Percentiles rank a stretch among this genome's conserved stretches.
Evolutionary conservation across 1,140 invertebrate species (phyloP).

Genomic region (Drosophila nebulosa): DNA sequence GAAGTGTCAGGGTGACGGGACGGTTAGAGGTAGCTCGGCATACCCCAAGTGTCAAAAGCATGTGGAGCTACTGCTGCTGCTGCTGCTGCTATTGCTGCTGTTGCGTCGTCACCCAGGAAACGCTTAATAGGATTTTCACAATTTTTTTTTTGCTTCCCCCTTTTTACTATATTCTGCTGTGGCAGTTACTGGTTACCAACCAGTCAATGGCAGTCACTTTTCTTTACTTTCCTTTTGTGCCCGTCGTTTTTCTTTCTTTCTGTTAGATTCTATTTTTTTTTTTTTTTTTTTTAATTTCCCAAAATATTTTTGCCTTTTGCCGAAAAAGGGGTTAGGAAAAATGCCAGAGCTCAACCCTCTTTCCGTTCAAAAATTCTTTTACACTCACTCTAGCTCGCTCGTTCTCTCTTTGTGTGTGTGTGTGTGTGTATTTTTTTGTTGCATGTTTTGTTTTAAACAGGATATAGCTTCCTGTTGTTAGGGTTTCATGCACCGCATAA

Average conservation of each 20-base stretch:
- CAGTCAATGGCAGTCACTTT: slow-evolving; percentile 23
- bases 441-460: slow-evolving; percentile 36
- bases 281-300: slow-evolving; percentile 58
- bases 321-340: slow-evolving; percentile 70
- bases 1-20: too few relatives aligned
- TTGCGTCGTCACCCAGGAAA: slow-evolving; percentile 57
- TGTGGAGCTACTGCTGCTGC: slow-evolving; percentile 30
- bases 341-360: slow-evolving; percentile 49
- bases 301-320: slow-evolving; percentile 63
- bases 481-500: slow-evolving; percentile 75
- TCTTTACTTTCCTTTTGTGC: slow-evolving; percentile 25
- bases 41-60: slow-evolving; percentile 58
- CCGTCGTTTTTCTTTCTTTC: neutral
- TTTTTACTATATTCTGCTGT: slow-evolving; percentile 58
- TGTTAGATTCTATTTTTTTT: too few relatives aligned
- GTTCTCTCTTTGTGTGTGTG: neutral
- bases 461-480: slow-evolving; percentile 63
- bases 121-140: slow-evolving; percentile 76
- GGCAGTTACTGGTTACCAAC: slow-evolving; percentile 65
- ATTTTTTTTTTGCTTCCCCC: slow-evolving; percentile 32
- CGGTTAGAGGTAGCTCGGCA: neutral
- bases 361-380: slow-evolving; percentile 54
- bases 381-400: slow-evolving; percentile 32
- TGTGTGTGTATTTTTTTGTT: slow-evolving; percentile 20
- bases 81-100: slow-evolving; percentile 32